Evolutionary conservation across 2,113 vertebrate genomes (phyloP).

Genomic region (Phalacrocorax brasilianus): DNA sequence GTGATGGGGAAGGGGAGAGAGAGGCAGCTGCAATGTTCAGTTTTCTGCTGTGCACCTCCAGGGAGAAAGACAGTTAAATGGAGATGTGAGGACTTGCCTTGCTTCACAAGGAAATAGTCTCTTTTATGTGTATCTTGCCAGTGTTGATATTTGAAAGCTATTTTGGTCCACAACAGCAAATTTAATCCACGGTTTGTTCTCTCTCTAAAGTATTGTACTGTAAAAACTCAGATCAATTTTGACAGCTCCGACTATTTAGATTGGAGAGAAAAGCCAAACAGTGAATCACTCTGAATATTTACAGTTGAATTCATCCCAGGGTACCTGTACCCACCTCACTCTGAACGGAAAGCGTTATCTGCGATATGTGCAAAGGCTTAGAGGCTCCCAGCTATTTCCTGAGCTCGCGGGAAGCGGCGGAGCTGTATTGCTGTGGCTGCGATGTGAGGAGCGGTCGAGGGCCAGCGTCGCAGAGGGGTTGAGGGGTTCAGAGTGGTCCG

Average conservation of each 20-base stretch:
- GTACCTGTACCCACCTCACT: slow-evolving; percentile 44
- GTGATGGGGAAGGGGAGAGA: not conserved
- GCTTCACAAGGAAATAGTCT: slow-evolving; percentile 47
- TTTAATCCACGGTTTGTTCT: slow-evolving; percentile 64
- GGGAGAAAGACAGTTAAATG: slow-evolving; percentile 45
- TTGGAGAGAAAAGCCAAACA: slow-evolving; percentile 62
- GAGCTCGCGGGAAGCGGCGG: not conserved
- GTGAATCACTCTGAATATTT: slow-evolving; percentile 69
- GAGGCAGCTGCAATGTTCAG: not conserved
- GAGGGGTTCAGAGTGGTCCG: not conserved
- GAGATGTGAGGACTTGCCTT: slow-evolving; percentile 55
- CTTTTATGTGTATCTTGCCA: slow-evolving; percentile 56
- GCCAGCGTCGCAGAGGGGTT: not conserved
- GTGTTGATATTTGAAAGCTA: slow-evolving; percentile 65
- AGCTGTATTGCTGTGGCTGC: not conserved
- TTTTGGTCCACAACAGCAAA: slow-evolving; percentile 63
- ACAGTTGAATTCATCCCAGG: slow-evolving; percentile 60
- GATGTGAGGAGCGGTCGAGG: not conserved
- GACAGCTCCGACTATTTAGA: slow-evolving; percentile 65
- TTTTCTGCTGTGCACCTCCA: not conserved
- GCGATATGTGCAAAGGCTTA: not conserved
- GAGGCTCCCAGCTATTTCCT: not conserved
- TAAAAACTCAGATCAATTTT: slow-evolving; percentile 65
- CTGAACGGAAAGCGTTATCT: slow-evolving; percentile 2
- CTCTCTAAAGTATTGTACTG: slow-evolving; percentile 40